phyloP scores from a whole-genome alignment of 2,888 invertebrate species.

The Euplexia lucipara region DNA sequence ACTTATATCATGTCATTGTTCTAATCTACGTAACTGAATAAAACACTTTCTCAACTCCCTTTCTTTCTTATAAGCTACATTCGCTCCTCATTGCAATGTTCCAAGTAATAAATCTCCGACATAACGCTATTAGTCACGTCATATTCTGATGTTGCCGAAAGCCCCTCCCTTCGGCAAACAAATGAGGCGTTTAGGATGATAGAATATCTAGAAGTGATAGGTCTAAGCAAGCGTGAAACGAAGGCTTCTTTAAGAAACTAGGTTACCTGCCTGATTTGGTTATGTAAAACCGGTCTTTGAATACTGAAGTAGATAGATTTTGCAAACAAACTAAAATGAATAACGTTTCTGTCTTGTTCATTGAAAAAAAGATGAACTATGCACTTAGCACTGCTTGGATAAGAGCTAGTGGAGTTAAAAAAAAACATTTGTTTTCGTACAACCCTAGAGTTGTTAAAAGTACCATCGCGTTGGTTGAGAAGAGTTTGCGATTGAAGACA shows the following conservation, averaged over 20 bases:
- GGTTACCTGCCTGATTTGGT: constrained; percentile 30
- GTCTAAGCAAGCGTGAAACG: constrained; percentile 49
- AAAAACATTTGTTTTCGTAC: constrained; percentile 15
- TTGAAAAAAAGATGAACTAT: not conserved
- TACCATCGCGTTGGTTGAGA: constrained; percentile 11
- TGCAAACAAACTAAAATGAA: not conserved
- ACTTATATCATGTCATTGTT: not conserved
- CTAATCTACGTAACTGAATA: constrained; percentile 24
- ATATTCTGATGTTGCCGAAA: constrained; percentile 71
- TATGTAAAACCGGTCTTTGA: constrained; percentile 13
- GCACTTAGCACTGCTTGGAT: not conserved
- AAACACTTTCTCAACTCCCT: constrained; percentile 23
- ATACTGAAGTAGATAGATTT: constrained; percentile 15
- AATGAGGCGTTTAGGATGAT: constrained; percentile 66
- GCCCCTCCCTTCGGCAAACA: constrained; percentile 63
- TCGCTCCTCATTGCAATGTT: constrained; percentile 59
- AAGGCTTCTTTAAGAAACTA: constrained; percentile 31
- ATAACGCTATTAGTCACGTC: constrained; percentile 75
- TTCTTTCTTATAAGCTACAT: constrained; percentile 43
- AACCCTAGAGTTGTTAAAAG: constrained; percentile 28
- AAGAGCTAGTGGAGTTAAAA: constrained; percentile 5
- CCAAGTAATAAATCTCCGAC: constrained; percentile 71
- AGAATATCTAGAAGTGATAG: constrained; percentile 63
- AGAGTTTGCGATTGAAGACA: constrained; percentile 29
- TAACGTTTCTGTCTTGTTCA: not conserved